A percentile compares a stretch with the other conserved stretches of the same genome.
phyloP scores from a whole-genome alignment of 2,113 vertebrate genomes.

The Tetrao urogallus region DNA sequence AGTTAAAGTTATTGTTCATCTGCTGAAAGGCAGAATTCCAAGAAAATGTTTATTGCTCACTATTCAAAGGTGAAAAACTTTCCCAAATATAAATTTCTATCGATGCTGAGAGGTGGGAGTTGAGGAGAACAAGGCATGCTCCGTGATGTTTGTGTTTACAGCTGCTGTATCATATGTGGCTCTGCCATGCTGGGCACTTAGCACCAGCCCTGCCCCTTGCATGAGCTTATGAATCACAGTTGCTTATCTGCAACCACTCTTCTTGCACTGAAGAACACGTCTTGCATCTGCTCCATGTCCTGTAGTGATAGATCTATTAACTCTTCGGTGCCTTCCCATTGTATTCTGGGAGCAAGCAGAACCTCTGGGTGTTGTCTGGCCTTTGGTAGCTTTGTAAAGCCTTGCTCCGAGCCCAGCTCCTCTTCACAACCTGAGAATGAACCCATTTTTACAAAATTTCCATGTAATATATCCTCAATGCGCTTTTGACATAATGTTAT shows the following conservation, averaged over 20 bases:
- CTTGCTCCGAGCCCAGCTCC: background rate
- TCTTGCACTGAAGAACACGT: background rate
- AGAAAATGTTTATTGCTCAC: background rate
- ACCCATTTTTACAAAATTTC: constrained; percentile 26
- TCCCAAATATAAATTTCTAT: background rate
- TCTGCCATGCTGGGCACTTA: background rate
- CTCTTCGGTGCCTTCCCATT: background rate
- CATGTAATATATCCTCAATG: background rate
- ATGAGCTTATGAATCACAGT: background rate
- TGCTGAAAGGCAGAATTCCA: constrained; percentile 9
- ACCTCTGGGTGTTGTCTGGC: background rate
- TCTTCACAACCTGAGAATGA: constrained; percentile 7
- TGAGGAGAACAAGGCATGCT: background rate
- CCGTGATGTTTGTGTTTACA: background rate
- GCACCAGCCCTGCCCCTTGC: background rate
- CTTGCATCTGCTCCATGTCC: background rate
- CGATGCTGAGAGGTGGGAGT: background rate
- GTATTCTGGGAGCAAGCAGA: background rate
- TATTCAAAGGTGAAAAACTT: background rate
- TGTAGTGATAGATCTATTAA: background rate
- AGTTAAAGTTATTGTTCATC: background rate
- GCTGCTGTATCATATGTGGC: background rate
- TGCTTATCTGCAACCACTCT: constrained; percentile 26
- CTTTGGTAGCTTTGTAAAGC: constrained; percentile 19
- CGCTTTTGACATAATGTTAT: constrained; percentile 42